These are phyloP conservation scores for Conistra vaccinii DNA, from an alignment of 2,888 invertebrate genomes.

Conservation along the genomic window DNA sequence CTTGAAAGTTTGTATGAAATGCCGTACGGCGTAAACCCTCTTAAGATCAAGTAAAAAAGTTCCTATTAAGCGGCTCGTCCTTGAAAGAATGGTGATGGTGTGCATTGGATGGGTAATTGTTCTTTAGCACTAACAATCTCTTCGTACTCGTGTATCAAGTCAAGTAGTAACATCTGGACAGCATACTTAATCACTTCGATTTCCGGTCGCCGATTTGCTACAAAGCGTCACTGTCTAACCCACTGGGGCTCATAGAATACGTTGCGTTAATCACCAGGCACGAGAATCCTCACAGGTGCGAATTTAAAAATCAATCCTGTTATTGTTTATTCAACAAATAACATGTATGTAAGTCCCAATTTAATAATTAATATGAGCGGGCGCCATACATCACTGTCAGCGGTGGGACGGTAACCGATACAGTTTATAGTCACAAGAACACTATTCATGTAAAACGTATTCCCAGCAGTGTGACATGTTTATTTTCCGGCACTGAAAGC, in stretches of 20 bases:
- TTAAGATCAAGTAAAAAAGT: too few species aligned
- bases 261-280: conserved; percentile 9
- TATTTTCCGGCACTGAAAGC: conserved; percentile 84
- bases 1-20: too few species aligned
- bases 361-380: conserved; percentile 75
- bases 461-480: conserved; percentile 86
- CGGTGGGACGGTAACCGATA: conserved; percentile 72
- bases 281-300: conserved; percentile 34
- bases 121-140: neutral
- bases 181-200: conserved; percentile 21
- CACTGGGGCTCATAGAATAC: conserved; percentile 31
- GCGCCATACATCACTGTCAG: conserved; percentile 80
- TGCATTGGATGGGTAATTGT: neutral
- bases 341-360: conserved; percentile 46
- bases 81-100: neutral
- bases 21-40: too few species aligned
- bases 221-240: conserved; percentile 1
- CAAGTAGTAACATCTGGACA: neutral
- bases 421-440: conserved; percentile 79
- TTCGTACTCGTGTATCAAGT: neutral
- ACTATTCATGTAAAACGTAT: conserved; percentile 81
- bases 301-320: conserved; percentile 48
- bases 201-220: conserved; percentile 6
- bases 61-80: neutral
- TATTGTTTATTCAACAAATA: conserved; percentile 60